Percentiles rank a stretch among this genome's conserved stretches.
Conservation (phyloP, 2,113 vertebrate species). For the Scomber japonicus region DNA sequence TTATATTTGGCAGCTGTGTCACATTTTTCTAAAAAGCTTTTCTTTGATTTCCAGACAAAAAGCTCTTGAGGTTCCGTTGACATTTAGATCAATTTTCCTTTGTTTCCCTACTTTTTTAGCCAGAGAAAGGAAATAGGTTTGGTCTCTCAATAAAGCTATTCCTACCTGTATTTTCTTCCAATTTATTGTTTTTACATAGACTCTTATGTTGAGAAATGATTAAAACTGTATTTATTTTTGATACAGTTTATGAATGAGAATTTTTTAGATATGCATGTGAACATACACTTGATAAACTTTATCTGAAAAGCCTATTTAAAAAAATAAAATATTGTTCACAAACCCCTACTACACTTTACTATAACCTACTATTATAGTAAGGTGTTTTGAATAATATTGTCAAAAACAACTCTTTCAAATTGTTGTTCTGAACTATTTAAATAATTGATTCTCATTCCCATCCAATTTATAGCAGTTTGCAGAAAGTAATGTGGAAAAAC, state of each 20-base stretch:
- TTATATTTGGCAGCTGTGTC: conserved; percentile 77
- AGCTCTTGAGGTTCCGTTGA: conserved; percentile 45
- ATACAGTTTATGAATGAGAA: not conserved
- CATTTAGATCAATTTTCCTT: conserved; percentile 49
- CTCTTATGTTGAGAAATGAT: not conserved
- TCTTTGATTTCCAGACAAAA: conserved; percentile 74
- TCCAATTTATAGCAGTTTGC: too few relatives aligned
- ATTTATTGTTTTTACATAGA: conserved; percentile 22
- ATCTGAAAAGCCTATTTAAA: not conserved
- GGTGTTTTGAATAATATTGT: not conserved
- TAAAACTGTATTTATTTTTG: conserved; percentile 9
- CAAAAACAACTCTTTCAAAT: not conserved
- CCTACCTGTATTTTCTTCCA: not conserved
- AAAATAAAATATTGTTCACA: not conserved
- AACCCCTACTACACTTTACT: too few relatives aligned
- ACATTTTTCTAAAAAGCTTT: conserved; percentile 70
- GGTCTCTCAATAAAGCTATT: not conserved
- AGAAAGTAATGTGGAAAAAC: too few relatives aligned
- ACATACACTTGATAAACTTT: not conserved
- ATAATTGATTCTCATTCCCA: too few relatives aligned
- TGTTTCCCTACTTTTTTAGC: conserved; percentile 47
- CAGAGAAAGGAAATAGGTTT: not conserved
- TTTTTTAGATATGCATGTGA: not conserved
- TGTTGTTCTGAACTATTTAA: not conserved
- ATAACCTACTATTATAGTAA: not conserved